Evolutionary conservation across 2,797 vertebrate genomes (phyloP).

Genomic region (Adrianichthys oophorus): DNA sequence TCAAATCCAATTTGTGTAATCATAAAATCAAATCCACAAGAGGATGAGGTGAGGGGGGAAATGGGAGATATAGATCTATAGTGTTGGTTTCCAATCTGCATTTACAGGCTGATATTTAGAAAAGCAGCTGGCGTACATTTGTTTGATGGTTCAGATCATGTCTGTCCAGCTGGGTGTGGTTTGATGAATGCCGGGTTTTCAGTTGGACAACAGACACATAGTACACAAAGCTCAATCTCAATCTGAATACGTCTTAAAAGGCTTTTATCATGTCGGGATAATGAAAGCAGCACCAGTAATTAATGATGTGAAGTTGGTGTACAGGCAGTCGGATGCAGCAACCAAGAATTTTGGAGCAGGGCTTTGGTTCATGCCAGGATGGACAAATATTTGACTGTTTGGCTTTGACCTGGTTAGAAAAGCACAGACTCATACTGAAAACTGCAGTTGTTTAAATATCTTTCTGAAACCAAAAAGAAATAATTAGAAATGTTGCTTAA

Average conservation of each 20-base stretch:
- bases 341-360: not conserved
- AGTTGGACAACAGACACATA: slow-evolving; percentile 31
- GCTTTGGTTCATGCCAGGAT: slow-evolving; percentile 14
- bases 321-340: no score
- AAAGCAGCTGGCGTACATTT: slow-evolving; percentile 19
- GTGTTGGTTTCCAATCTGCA: slow-evolving; percentile 23
- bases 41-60: slow-evolving; percentile 17
- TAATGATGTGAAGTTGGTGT: not conserved
- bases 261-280: not conserved
- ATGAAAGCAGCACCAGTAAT: slow-evolving; percentile 19
- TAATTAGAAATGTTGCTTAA: not conserved
- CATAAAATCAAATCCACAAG: slow-evolving; percentile 54
- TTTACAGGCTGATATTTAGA: slow-evolving; percentile 1
- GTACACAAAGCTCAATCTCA: slow-evolving; percentile 11
- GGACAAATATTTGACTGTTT: slow-evolving; percentile 32
- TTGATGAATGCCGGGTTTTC: slow-evolving; percentile 30
- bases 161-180: not conserved
- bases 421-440: no score
- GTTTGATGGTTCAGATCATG: slow-evolving; percentile 38
- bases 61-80: slow-evolving; percentile 48
- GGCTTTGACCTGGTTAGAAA: not conserved
- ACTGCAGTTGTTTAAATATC: not conserved
- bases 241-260: no score
- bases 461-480: not conserved
- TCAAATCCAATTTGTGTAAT: slow-evolving; percentile 61